Evolutionary conservation across 2,888 invertebrate genomes (phyloP), one percentile per base, ranked within the genome.

Genomic region (Hydroisotoma schaefferi): DNA sequence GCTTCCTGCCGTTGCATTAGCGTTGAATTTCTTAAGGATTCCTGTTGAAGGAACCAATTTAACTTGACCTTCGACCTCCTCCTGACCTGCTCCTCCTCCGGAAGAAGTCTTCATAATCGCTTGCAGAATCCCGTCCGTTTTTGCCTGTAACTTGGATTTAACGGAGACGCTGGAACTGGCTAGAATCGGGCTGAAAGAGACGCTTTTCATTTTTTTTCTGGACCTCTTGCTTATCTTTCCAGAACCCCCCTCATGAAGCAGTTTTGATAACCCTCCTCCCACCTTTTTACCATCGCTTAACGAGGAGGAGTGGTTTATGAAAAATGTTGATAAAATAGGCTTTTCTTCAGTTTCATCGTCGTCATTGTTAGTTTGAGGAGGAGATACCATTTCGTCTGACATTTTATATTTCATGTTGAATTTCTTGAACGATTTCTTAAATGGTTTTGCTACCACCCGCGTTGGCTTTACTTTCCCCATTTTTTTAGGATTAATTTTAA

Each of bases 241-340:
- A 23, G 55, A 29, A 4, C 52, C 59, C 52, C 53, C 56, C 40
- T 63, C 59, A 3, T 22, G n/a, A n/a, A n/a, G n/a, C n/a, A n/a
- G n/a, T 47, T 20, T 63, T 63, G 27, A 63, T 56, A 28, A 59
- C 48, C 22, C 56, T 63, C n/a, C 59, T 49, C 44, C n/a, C n/a
- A n/a, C n/a, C n/a, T n/a, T n/a, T n/a, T n/a, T n/a, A n/a, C n/a
- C n/a, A n/a, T n/a, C n/a, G n/a, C n/a, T n/a, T n/a, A n/a, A n/a
- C n/a, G n/a, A n/a, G n/a, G n/a, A n/a, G n/a, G n/a, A n/a, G n/a
- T n/a, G n/a, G n/a, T n/a, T 59, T 8, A 2, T 22, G 40, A 4
- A 33, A 26, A 2, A 22, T 15, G 0, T 57, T 23, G 1, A 37
- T 1, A 27, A 3, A 38, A 49, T 33, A 12, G 57, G 55, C 25